Base-by-base conservation (phyloP, 2,113 vertebrate genomes). In the Dromiciops gliroides region DNA sequence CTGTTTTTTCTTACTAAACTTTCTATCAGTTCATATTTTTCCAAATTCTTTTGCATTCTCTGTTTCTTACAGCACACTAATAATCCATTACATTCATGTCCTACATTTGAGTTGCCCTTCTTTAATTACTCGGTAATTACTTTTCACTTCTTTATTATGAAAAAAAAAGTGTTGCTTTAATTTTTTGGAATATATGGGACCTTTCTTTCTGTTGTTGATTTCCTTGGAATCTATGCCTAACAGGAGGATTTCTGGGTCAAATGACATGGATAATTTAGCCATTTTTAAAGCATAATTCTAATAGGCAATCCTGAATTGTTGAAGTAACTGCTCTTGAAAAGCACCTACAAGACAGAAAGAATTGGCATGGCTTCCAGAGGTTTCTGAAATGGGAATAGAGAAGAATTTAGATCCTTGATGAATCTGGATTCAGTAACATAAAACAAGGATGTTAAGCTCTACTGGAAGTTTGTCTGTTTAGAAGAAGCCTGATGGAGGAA, bases 351-450 rank as follows among this genome's bases (percentile, higher is more conserved):
- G 19, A 23, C 23, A 23, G n/a, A 8, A 83, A 83, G 67, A 83
- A 83, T 2, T 83, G n/a, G 44, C 44, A 19, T 44, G 2, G 6
- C 37, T 83, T 44, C 10, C 67, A 93, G 91, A 91, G 48, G 47
- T 92, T 91, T 95, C 92, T 96, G 52, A 75, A 89, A 50, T 89
- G 14, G 7, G 60, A 93, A 25, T 93, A 88, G 60, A 90, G 50
- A 48, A 95, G 50, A 91, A 2, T 83, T 44, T 44, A 44, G 19
- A 83, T 23, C 19, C 16, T 44, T 83, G 37, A 83, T 83, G 67
- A 83, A 44, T 83, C 67, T 83, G 67, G n/a, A 37, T 44, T 83
- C n/a, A 83, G 23, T 44, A 44, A 67, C 50, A 90, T 14, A 2
- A 91, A 92, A n/a, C 4, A 60, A 28, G 1, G 37, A 91, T 31